Evolutionary conservation across 2,113 vertebrate species (phyloP), one percentile per base, ranked within the genome.

Genomic region (Ptyas mucosa): DNA sequence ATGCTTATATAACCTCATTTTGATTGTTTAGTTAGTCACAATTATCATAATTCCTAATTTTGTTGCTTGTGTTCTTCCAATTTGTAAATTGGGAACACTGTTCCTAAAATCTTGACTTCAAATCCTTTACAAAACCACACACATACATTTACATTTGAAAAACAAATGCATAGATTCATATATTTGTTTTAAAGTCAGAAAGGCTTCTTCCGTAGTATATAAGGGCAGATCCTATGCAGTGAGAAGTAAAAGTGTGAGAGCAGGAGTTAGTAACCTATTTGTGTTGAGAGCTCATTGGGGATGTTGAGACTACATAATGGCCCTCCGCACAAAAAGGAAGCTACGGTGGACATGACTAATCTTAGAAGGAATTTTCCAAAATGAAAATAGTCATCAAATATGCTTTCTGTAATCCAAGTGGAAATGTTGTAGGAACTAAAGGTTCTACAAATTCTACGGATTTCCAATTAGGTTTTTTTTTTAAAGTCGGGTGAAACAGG

Each of bases 1-100:
- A 97, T 96, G 96, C 94, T 94, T 93, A 94, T 93, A 93, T 86
- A 89, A 92, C 95, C 94, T 96, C 94, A 93, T 93, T 96, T 96
- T 96, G 92, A 95, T 96, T 95, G 94, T 92, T 96, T 95, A 96
- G 95, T 69, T 69, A 69, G 64, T 69, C 64, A 34, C 91, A 92
- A 93, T 52, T 57, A 94, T 49, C 94, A 95, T 91, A 81, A 95
- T 0, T n/a, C n/a, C 92, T 94, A 95, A 92, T 94, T 92, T 93
- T n/a, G 8, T 92, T 52, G 26, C n/a, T 95, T 95, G 86, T 88
- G 39, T 75, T 95, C 92, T 93, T 92, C 90, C 94, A 85, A 87
- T 75, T 55, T 90, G 24, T 91, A 96, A 97, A 94, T 88, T 96
- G 93, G 92, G 95, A 94, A 95, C 86, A 94, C 86, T 39, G 94